A percentile compares a stretch with the other conserved stretches of the same genome.
These are phyloP conservation scores for Stenoptilia bipunctidactyla DNA, from an alignment of 2,888 invertebrate genomes.

Conservation along the genomic window DNA sequence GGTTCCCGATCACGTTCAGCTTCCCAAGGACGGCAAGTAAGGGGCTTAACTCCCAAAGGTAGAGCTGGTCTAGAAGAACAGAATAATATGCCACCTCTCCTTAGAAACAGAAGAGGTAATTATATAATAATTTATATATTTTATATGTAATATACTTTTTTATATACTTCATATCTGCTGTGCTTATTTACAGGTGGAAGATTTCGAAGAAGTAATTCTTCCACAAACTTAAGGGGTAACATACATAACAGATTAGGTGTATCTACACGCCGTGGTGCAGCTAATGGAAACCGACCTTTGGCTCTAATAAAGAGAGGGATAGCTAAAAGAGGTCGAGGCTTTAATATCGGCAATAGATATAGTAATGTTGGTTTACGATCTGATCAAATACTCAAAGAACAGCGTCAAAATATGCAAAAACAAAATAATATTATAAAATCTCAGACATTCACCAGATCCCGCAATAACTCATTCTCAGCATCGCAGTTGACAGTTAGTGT, in stretches of 20 bases:
- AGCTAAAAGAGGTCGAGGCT: slow-evolving; percentile 51
- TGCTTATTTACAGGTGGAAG: slow-evolving; percentile 40
- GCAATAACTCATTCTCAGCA: slow-evolving; percentile 45
- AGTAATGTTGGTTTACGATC: slow-evolving; percentile 57
- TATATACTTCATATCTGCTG: slow-evolving; percentile 5
- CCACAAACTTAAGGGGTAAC: slow-evolving; percentile 29
- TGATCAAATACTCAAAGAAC: slow-evolving; percentile 54
- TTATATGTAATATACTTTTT: slow-evolving; percentile 1
- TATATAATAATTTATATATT: slow-evolving; percentile 20
- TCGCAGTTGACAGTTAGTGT: slow-evolving; percentile 59
- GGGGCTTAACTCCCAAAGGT: slow-evolving; percentile 48
- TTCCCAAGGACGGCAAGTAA: slow-evolving; percentile 45
- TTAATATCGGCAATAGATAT: slow-evolving; percentile 43
- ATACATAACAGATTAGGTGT: slow-evolving; percentile 52
- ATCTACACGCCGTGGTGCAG: slow-evolving; percentile 36
- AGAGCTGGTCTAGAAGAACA: slow-evolving; percentile 48
- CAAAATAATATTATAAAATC: slow-evolving; percentile 48
- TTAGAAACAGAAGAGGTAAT: slow-evolving; percentile 32
- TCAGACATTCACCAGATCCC: slow-evolving; percentile 58
- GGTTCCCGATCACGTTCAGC: slow-evolving; percentile 37
- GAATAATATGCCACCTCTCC: slow-evolving; percentile 34
- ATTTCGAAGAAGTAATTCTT: slow-evolving; percentile 36
- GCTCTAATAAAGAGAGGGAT: slow-evolving; percentile 56
- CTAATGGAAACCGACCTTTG: slow-evolving; percentile 35
- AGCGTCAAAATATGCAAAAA: slow-evolving; percentile 32